A percentile compares a stretch with the other conserved stretches of the same genome.
Evolutionary conservation across 2,797 vertebrate genomes (phyloP).

Genomic region (Chelon labrosus): DNA sequence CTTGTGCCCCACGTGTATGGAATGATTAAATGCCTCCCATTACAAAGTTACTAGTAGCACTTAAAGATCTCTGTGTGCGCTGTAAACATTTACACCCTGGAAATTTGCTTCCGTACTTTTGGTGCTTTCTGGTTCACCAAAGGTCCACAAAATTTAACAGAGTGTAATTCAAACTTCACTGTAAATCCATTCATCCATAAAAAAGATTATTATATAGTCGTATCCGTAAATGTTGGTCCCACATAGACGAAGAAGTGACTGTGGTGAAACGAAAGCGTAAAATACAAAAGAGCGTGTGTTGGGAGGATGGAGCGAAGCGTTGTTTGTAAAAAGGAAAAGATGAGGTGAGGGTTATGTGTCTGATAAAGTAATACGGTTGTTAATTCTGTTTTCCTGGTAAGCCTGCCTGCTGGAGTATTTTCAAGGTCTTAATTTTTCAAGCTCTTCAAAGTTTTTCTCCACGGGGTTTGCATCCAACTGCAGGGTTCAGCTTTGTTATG

Average conservation of each 20-base stretch:
- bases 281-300: conserved; percentile 5
- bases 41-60: conserved; percentile 22
- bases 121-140: conserved; percentile 1
- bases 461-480: neutral
- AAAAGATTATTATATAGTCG: conserved; percentile 13
- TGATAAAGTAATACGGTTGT: neutral
- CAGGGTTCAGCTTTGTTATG: neutral
- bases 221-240: neutral
- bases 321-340: conserved; percentile 8
- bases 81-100: conserved; percentile 21
- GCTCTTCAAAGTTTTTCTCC: neutral
- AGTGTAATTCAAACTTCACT: conserved; percentile 11
- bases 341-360: neutral
- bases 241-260: conserved; percentile 10
- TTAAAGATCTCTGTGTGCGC: conserved; percentile 26
- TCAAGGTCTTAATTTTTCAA: neutral
- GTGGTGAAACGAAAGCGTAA: conserved; percentile 3
- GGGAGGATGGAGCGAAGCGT: no score
- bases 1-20: neutral
- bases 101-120: conserved; percentile 19
- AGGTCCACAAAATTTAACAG: conserved; percentile 4
- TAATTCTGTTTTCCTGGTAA: conserved; percentile 27
- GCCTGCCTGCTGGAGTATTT: conserved; percentile 1
- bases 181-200: conserved; percentile 8
- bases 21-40: conserved; percentile 40